Conservation (phyloP, 2,797 vertebrate species). For the Ceyx erithaca region DNA sequence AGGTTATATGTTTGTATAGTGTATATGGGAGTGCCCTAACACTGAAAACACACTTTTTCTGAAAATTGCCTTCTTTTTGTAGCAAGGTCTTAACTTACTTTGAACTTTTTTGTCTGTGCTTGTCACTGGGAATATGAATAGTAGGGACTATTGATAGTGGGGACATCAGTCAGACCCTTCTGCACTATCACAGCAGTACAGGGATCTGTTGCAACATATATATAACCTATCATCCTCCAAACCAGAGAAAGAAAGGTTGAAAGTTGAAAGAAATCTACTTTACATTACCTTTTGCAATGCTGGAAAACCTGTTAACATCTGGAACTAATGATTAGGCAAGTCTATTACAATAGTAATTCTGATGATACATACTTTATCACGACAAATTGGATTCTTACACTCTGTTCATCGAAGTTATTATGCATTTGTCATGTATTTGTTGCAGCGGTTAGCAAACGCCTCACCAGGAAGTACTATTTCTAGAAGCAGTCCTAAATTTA, state of each 20-base stretch:
- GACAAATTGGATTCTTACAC: neutral
- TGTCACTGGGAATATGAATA: neutral
- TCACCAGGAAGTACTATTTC: conserved; percentile 82
- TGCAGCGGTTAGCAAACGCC: conserved; percentile 80
- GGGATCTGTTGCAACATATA: neutral
- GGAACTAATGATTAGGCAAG: neutral
- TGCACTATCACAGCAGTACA: neutral
- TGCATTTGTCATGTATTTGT: conserved; percentile 33
- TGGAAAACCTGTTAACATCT: neutral
- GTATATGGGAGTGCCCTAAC: neutral
- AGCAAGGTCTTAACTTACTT: neutral
- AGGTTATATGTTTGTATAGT: neutral
- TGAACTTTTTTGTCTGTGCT: neutral
- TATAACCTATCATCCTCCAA: neutral
- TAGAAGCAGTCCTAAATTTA: conserved; percentile 84
- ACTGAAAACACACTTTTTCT: neutral
- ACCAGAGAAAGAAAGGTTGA: neutral
- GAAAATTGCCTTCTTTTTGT: neutral
- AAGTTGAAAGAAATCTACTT: neutral
- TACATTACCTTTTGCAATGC: neutral
- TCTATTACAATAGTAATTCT: neutral
- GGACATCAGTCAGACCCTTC: neutral
- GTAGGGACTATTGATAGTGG: neutral
- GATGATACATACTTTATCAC: neutral
- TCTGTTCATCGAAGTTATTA: neutral